These are phyloP conservation scores for Acleris sparsana DNA, from an alignment of 2,888 invertebrate species.

Conservation along the genomic window DNA sequence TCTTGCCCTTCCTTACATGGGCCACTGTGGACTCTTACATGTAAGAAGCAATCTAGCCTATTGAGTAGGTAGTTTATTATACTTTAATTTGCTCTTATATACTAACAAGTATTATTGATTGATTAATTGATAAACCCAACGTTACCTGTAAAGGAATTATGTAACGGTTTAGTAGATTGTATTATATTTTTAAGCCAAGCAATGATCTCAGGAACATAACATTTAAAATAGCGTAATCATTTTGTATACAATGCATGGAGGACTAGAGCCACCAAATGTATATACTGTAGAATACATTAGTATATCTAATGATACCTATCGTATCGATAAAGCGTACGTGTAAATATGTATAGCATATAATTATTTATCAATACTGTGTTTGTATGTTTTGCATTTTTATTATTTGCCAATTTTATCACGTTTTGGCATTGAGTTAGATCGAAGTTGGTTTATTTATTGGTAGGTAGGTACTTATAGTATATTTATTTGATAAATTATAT, in stretches of 20 bases:
- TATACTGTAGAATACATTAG: slow-evolving; percentile 28
- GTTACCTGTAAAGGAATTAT: no score
- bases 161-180: no score
- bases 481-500: neutral
- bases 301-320: slow-evolving; percentile 30
- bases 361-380: slow-evolving; percentile 21
- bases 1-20: no score
- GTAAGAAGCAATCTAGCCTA: no score
- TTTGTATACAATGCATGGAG: slow-evolving; percentile 16
- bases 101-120: no score
- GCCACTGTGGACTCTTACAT: no score
- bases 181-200: no score
- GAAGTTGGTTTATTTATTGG: neutral
- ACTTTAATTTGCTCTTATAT: no score
- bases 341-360: slow-evolving; percentile 18
- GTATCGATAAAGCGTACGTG: slow-evolving; percentile 25
- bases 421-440: neutral
- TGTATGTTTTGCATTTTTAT: slow-evolving; percentile 19
- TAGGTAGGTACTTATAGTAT: neutral
- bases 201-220: no score
- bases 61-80: no score
- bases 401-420: slow-evolving; percentile 33
- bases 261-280: slow-evolving; percentile 22
- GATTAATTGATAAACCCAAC: no score
- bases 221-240: neutral